phyloP scores from a whole-genome alignment of 2,113 vertebrate genomes.

The Sterna hirundo region DNA sequence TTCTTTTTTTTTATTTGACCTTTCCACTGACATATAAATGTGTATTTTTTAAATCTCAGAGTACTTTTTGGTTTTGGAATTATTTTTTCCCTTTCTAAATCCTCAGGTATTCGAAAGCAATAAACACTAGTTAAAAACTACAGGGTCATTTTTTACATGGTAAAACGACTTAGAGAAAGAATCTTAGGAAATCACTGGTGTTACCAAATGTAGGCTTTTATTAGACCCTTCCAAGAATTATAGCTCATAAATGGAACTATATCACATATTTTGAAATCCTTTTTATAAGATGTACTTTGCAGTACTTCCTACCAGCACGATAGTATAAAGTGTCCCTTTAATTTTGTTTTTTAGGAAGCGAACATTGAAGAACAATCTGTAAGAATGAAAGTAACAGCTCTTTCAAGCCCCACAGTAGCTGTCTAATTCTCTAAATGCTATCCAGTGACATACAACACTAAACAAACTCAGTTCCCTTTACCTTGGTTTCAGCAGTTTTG shows the following conservation, averaged over 20 bases:
- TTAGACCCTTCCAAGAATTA: not conserved
- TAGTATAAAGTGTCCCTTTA: not conserved
- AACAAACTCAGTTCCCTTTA: constrained; percentile 69
- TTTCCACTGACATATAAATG: constrained; percentile 31
- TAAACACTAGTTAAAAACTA: not conserved
- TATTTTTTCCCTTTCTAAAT: not conserved
- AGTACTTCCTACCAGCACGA: not conserved
- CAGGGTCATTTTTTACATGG: not conserved
- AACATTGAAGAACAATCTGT: not conserved
- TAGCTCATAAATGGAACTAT: not conserved
- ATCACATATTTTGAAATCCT: not conserved
- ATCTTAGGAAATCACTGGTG: not conserved
- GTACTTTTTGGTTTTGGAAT: not conserved
- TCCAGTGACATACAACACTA: not conserved
- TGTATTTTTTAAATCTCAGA: not conserved
- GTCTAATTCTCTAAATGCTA: not conserved
- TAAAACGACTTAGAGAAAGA: not conserved
- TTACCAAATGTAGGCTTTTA: not conserved
- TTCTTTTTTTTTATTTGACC: not conserved
- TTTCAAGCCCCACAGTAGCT: not conserved
- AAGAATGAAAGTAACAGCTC: not conserved
- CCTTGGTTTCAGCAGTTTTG: constrained; percentile 83
- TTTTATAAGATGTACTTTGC: not conserved
- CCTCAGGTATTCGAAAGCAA: not conserved
- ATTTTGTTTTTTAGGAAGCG: not conserved